phyloP scores from a whole-genome alignment of 1,140 invertebrate species.

The Bicyclus anynana region DNA sequence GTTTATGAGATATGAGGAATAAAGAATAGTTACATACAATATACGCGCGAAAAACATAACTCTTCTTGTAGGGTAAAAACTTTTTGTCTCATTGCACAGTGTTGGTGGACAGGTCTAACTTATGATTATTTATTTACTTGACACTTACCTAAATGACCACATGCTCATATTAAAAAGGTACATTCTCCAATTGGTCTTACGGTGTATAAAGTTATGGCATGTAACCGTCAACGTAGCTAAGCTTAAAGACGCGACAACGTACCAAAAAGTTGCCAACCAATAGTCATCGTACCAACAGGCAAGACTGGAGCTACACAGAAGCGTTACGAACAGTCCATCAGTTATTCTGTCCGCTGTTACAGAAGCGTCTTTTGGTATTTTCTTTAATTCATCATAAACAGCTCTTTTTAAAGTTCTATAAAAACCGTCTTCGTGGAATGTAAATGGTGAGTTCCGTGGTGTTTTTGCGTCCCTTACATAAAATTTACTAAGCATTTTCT shows the following conservation, averaged over 20 bases:
- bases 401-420: slow-evolving; percentile 81
- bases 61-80: too few species aligned
- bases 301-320: slow-evolving; percentile 37
- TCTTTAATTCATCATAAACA: slow-evolving; percentile 75
- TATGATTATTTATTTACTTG: too few species aligned
- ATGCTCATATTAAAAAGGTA: slow-evolving; percentile 85
- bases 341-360: slow-evolving; percentile 38
- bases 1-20: too few species aligned
- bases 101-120: too few species aligned
- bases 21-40: too few species aligned
- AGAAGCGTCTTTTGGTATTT: slow-evolving; percentile 46
- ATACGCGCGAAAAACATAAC: too few species aligned
- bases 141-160: slow-evolving; percentile 80
- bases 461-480: slow-evolving; percentile 77
- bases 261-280: slow-evolving; percentile 31
- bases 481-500: slow-evolving; percentile 79
- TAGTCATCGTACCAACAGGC: slow-evolving; percentile 33
- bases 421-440: slow-evolving; percentile 84
- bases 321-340: slow-evolving; percentile 42
- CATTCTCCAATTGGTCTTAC: slow-evolving; percentile 87
- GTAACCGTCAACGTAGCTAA: slow-evolving; percentile 79
- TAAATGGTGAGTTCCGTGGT: slow-evolving; percentile 81
- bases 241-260: slow-evolving; percentile 56
- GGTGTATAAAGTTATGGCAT: slow-evolving; percentile 89
- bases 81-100: too few species aligned